Percentiles rank a stretch among this genome's conserved stretches.
These are phyloP conservation scores for Apistogramma diplotaenia DNA, from an alignment of 2,113 vertebrate species.

Conservation along the genomic window DNA sequence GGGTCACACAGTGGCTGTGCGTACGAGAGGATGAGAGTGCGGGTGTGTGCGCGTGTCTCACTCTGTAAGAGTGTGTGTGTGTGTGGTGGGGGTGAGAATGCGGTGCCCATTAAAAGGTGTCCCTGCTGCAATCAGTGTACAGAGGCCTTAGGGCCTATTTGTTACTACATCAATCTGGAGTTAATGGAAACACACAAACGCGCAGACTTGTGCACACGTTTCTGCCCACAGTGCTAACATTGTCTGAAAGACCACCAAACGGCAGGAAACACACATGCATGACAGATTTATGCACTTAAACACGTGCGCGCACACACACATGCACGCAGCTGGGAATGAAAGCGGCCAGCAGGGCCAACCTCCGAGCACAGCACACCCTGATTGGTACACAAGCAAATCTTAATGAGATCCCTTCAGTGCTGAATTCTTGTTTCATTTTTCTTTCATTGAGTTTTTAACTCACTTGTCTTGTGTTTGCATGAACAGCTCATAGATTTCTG, in stretches of 20 bases:
- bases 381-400: slow-evolving; percentile 12
- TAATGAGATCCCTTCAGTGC: slow-evolving; percentile 11
- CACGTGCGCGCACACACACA: not conserved
- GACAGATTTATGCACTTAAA: not conserved
- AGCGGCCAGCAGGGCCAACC: slow-evolving; percentile 3
- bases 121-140: slow-evolving; percentile 66
- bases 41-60: not conserved
- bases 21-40: not conserved
- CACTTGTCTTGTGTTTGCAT: not conserved
- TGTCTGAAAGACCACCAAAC: slow-evolving; percentile 41
- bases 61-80: not conserved
- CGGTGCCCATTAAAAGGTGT: slow-evolving; percentile 68
- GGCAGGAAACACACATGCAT: slow-evolving; percentile 14
- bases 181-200: slow-evolving; percentile 54
- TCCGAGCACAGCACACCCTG: slow-evolving; percentile 11
- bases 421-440: not conserved
- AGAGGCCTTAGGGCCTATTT: slow-evolving; percentile 61
- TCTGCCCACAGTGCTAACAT: slow-evolving; percentile 46
- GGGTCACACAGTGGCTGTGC: slow-evolving; percentile 41
- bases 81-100: not conserved
- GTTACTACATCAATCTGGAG: slow-evolving; percentile 64
- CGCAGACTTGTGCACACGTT: not conserved
- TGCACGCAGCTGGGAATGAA: slow-evolving; percentile 28
- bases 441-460: not conserved
- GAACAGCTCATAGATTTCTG: not conserved